Evolutionary conservation across 2,888 invertebrate species (phyloP).

Genomic region (Harpagoxenus sublaevis): DNA sequence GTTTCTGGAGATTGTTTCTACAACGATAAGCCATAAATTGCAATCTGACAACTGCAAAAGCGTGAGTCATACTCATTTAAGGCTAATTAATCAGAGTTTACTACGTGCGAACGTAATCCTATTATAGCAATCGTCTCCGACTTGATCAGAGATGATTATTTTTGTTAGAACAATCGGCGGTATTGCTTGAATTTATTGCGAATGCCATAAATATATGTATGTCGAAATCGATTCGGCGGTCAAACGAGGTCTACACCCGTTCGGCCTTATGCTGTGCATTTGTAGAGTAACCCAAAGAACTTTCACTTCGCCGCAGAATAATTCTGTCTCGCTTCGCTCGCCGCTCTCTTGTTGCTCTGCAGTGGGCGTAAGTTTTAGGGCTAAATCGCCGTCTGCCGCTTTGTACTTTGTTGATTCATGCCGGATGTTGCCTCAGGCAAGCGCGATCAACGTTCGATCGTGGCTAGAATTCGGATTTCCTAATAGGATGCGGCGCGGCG

Average conservation of each 20-base stretch:
- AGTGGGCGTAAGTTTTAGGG: conserved; percentile 79
- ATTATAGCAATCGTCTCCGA: background rate
- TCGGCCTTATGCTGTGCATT: conserved; percentile 63
- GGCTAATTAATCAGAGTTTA: background rate
- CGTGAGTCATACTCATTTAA: conserved; percentile 16
- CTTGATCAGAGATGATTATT: background rate
- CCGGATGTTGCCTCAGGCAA: conserved; percentile 85
- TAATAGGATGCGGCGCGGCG: conserved; percentile 56
- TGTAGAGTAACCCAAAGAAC: conserved; percentile 69
- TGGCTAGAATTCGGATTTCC: conserved; percentile 78
- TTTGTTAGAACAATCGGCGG: background rate
- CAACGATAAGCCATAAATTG: background rate
- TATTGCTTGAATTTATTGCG: background rate
- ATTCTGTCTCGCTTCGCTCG: conserved; percentile 78
- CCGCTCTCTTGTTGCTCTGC: conserved; percentile 72
- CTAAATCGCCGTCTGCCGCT: conserved; percentile 75
- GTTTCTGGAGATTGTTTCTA: background rate
- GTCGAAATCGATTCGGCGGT: conserved; percentile 37
- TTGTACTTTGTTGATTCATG: conserved; percentile 84
- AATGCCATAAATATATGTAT: background rate
- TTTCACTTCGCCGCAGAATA: conserved; percentile 79
- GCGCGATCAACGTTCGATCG: conserved; percentile 74
- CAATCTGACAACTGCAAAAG: background rate
- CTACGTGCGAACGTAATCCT: background rate
- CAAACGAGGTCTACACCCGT: conserved; percentile 54